Evolutionary conservation across 2,113 vertebrate species (phyloP), one percentile per base, ranked within the genome.

Genomic region (Passer montanus): DNA sequence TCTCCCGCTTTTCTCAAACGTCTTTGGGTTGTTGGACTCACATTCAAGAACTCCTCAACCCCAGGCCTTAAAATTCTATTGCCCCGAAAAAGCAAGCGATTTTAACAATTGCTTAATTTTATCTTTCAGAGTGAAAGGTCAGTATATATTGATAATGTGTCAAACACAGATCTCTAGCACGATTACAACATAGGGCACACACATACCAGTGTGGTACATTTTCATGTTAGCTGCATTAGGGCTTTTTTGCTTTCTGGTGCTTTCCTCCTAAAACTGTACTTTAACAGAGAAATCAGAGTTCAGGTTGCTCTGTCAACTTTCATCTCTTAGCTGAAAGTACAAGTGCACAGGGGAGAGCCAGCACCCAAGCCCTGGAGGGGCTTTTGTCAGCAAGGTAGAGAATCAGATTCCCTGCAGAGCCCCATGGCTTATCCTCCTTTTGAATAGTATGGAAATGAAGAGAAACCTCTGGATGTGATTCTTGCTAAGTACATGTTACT

Each of bases 111-210:
- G 24, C n/a, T 79, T 7, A 2, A 7, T 30, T 53, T 24, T 15
- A 9, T 27, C 15, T 50, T 59, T 35, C 5, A 37, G 22, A 50
- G 17, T 39, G n/a, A 64, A 87, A 76, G 15, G 22, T 47, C 74
- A 75, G 18, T 3, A 2, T 23, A 3, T 31, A 41, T 22, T 14
- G 4, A 35, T 37, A 18, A 60, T 9, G 41, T 64, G 23, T 33
- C n/a, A 26, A 28, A 68, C 55, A 44, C 27, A 35, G 21, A 37
- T 59, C 41, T 44, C 7, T 4, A 39, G 50, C 55, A 60, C 4
- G 0, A 72, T 50, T 64, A 49, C 7, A 10, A 11, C 3, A 18
- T 0, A 0, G 22, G 6, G 2, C 35, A n/a, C 7, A 43, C 5
- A 7, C 27, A 23, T 13, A 39, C 14, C 47, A 37, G 7, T 2